Evolutionary conservation across 2,797 vertebrate species (phyloP), one percentile per base, ranked within the genome.

Genomic region (Macropodus opercularis): DNA sequence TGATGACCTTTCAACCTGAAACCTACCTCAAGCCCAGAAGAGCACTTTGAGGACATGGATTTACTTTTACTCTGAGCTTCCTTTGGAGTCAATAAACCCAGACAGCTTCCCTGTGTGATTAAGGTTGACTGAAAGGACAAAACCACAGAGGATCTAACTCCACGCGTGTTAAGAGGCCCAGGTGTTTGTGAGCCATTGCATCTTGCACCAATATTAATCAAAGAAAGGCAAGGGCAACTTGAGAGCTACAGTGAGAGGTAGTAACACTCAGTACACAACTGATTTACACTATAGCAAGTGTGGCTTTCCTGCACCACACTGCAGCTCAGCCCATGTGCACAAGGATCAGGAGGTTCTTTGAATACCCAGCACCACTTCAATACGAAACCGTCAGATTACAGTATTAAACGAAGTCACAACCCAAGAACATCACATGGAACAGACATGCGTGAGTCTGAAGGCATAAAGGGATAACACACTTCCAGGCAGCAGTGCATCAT

Each of bases 221-320:
- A 51, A 44, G 3, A 34, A 19, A 15, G 17, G 26, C 5, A 1
- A 34, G 18, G 46, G 8, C 18, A 15, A 56, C 5, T 5, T 29
- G 31, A n/a, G 8, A 23, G 17, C 6, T 3, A n/a, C 24, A 12
- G 5, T 8, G 4, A 27, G 35, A 51, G 9, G 26, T 5, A 6
- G 7, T 35, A n/a, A 17, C 22, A 11, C 35, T 35, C 36, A 44
- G 2, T 6, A 19, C 26, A 42, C 26, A 43, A 53, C 36, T 43
- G 43, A 61, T 71, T 58, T 26, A 12, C 49, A 44, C 18, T 21
- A 14, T 34, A 22, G 10, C 51, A 14, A 47, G 6, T 46, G 50
- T 9, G 11, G 64, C 53, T 57, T 35, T 54, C 63, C 36, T 26
- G 44, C 61, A 54, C 22, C 14, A 31, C 49, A 11, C 46, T 13